Percentiles rank a stretch among this genome's conserved stretches.
Evolutionary conservation across 30 jellyfish, hydroid and myxozoan species (phyloP).

Genomic region (Hydractinia symbiolongicarpus): DNA sequence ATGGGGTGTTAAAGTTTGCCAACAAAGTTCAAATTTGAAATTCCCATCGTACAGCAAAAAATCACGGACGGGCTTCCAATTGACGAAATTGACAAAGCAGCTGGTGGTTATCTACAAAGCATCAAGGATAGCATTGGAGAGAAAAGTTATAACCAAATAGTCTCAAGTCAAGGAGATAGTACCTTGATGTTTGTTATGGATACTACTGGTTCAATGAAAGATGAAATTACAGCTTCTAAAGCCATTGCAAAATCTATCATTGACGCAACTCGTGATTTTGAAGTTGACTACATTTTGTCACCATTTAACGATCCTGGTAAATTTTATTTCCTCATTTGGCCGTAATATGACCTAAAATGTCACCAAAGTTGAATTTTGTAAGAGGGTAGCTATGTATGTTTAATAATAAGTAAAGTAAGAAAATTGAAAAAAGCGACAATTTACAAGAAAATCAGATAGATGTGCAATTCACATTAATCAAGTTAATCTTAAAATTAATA

Average conservation of each 20-base stretch:
- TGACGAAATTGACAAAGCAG: slow-evolving; percentile 62
- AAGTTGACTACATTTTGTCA: slow-evolving; percentile 73
- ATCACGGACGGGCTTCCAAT: slow-evolving; percentile 71
- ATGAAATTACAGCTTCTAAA: slow-evolving; percentile 71
- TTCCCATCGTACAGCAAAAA: slow-evolving; percentile 30
- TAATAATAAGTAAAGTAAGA: no score
- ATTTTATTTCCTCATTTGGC: background rate
- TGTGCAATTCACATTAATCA: slow-evolving; percentile 63
- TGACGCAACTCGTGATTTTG: slow-evolving; percentile 48
- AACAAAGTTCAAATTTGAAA: background rate
- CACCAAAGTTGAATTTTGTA: background rate
- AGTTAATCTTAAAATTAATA: slow-evolving; percentile 67
- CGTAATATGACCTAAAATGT: background rate
- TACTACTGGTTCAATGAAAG: slow-evolving; percentile 79
- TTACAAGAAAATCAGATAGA: no score
- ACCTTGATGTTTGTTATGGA: slow-evolving; percentile 78
- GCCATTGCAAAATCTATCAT: slow-evolving; percentile 65
- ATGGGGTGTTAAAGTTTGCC: background rate
- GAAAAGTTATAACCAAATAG: slow-evolving; percentile 50
- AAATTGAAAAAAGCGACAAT: no score
- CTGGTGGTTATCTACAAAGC: slow-evolving; percentile 46
- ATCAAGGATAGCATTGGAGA: slow-evolving; percentile 57
- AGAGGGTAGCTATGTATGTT: slow-evolving; percentile 32
- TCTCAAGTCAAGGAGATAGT: slow-evolving; percentile 75
- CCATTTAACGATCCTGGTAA: slow-evolving; percentile 82